A percentile compares a stretch with the other conserved stretches of the same genome.
Conservation (phyloP, 2,113 vertebrate genomes). For the Carassius auratus region DNA sequence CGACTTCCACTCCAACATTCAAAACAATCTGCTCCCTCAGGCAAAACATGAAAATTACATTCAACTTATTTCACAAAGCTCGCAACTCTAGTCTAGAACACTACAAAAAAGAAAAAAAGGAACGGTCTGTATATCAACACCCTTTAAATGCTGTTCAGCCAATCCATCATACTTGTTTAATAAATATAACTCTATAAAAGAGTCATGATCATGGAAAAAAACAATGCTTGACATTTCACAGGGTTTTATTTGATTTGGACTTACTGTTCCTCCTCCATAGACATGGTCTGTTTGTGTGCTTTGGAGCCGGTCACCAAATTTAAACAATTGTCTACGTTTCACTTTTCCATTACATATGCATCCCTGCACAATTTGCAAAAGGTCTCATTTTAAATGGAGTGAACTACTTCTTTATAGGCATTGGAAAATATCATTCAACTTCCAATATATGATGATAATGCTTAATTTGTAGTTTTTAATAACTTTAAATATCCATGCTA, state of each 20-base stretch:
- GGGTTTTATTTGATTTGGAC: background rate
- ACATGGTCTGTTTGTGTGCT: background rate
- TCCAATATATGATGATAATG: background rate
- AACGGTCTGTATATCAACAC: too few relatives aligned
- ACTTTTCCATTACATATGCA: slow-evolving; percentile 9
- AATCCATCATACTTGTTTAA: background rate
- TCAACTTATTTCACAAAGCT: too few relatives aligned
- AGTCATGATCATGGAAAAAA: background rate
- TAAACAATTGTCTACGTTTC: background rate
- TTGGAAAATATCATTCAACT: background rate
- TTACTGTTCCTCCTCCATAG: background rate
- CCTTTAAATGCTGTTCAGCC: too few relatives aligned
- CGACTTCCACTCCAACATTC: too few relatives aligned
- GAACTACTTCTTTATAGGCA: background rate
- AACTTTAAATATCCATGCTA: slow-evolving; percentile 23
- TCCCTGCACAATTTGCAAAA: background rate
- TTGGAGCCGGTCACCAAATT: background rate
- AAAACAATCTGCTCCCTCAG: too few relatives aligned
- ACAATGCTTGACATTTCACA: background rate
- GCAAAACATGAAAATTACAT: too few relatives aligned
- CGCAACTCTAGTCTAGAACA: too few relatives aligned
- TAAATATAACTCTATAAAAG: background rate
- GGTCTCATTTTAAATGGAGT: background rate
- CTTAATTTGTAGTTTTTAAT: slow-evolving; percentile 3
- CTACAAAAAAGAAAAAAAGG: too few relatives aligned